These are phyloP conservation scores for Hylia prasina DNA, from an alignment of 2,113 vertebrate genomes.

Conservation along the genomic window DNA sequence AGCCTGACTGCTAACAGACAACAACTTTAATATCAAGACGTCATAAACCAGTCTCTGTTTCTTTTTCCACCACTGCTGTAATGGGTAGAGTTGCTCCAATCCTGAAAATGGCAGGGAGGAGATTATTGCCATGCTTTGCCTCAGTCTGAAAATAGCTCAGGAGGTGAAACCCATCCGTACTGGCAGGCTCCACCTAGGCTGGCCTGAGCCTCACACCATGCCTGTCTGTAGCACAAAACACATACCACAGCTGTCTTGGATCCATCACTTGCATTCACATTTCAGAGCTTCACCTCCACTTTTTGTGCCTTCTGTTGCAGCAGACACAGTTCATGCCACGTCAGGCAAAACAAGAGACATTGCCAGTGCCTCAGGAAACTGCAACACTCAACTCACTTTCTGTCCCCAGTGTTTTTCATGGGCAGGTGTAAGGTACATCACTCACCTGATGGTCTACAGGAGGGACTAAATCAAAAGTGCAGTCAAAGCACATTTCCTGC, in stretches of 20 bases:
- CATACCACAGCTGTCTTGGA: neutral
- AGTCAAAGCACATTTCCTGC: neutral
- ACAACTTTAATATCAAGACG: no score
- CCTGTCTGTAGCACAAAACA: neutral
- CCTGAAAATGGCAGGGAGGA: neutral
- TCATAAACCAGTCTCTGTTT: neutral
- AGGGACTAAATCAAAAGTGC: neutral
- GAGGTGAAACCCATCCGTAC: fast-evolving
- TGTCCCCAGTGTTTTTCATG: neutral
- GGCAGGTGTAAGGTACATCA: neutral
- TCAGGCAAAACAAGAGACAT: neutral
- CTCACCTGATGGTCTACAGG: neutral
- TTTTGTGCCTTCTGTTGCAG: neutral
- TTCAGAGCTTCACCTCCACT: neutral
- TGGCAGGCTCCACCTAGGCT: neutral
- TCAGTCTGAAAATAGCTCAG: neutral
- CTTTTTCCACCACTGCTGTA: neutral
- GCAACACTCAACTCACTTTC: neutral
- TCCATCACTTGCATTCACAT: neutral
- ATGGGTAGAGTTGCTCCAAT: neutral
- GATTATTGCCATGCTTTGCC: neutral
- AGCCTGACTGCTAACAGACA: neutral
- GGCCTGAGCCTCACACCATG: neutral
- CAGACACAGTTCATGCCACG: neutral
- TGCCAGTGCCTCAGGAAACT: neutral